These are phyloP conservation scores for Sebastes glaucus DNA, from an alignment of 2,797 vertebrate genomes.

Conservation along the genomic window DNA sequence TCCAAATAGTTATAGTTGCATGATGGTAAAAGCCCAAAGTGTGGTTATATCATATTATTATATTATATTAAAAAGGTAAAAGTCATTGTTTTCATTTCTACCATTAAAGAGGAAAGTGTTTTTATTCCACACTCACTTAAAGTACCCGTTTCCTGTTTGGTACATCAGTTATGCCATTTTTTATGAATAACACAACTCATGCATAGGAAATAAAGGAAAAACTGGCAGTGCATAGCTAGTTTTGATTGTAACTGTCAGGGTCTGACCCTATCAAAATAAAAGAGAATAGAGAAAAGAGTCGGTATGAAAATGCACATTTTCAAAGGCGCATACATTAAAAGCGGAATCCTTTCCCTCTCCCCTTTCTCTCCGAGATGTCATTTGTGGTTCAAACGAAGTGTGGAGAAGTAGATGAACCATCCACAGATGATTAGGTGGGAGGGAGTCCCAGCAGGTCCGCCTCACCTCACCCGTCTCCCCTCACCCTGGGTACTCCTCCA, in stretches of 20 bases:
- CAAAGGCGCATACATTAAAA: conserved; percentile 28
- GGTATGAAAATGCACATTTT: conserved; percentile 33
- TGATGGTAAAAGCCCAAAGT: not conserved
- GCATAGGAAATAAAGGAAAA: conserved; percentile 12
- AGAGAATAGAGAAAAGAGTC: not conserved
- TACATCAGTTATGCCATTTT: not conserved
- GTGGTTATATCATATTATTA: not conserved
- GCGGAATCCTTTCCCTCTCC: not conserved
- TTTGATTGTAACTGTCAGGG: conserved; percentile 40
- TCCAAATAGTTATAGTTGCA: not conserved
- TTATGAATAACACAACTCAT: conserved; percentile 23
- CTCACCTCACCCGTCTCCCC: conserved; percentile 12
- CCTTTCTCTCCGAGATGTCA: not conserved
- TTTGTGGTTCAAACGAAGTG: conserved; percentile 25
- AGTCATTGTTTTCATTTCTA: not conserved
- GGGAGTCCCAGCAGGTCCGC: conserved; percentile 31
- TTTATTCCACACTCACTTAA: not conserved
- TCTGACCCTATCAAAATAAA: conserved; percentile 34
- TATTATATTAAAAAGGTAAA: not conserved
- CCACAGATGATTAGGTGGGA: conserved; percentile 33
- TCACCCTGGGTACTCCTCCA: conserved; percentile 8
- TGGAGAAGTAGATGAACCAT: conserved; percentile 25
- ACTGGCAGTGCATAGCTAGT: not conserved
- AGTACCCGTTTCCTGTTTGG: not conserved
- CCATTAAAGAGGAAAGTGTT: not conserved